Base-by-base conservation (phyloP, 1,140 invertebrate genomes). In the Aculops lycopersici region DNA sequence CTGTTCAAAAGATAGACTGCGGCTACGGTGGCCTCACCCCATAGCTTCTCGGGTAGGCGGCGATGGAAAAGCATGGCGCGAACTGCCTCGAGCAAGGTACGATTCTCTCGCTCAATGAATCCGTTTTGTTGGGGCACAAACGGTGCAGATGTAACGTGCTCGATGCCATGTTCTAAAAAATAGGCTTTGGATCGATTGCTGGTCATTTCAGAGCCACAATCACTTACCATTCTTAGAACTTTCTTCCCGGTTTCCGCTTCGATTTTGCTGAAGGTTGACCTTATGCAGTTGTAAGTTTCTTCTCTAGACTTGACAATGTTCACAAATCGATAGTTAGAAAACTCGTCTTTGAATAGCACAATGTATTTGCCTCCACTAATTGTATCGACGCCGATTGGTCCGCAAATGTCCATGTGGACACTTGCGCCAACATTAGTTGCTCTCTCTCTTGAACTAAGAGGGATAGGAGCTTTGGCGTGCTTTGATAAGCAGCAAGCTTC, bases 341-440 rank as follows among this genome's bases (percentile, higher is more conserved):
- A 45, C 16, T 51, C 45, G 43, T 50, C 49, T 24, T 45, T 45
- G 18, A 51, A 49, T 3, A 42, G 42, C 2, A 48, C 20, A 36
- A 50, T 39, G 37, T 46, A 50, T 19, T 16, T 36, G 3, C 21
- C 38, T 17, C 47, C 45, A 21, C 41, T 39, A n/a, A 36, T 36
- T 1, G 42, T 39, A 14, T 19, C 35, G 1, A 41, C 37, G 31
- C 24, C 20, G 4, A 48, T 48, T 20, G 44, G 44, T 19, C 44
- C 46, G 36, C 35, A 37, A 18, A 50, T 38, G 35, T 50, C 46
- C 4, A 17, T 21, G 35, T 50, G 48, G n/a, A 47, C 24, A 5
- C 46, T 5, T 35, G 43, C 41, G 12, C 40, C 19, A 19, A 36
- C 21, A n/a, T 19, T 8, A 16, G 8, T 18, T 13, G 46, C 21